phyloP scores from a whole-genome alignment of 2,797 vertebrate species.

The Lutjanus argentimaculatus region DNA sequence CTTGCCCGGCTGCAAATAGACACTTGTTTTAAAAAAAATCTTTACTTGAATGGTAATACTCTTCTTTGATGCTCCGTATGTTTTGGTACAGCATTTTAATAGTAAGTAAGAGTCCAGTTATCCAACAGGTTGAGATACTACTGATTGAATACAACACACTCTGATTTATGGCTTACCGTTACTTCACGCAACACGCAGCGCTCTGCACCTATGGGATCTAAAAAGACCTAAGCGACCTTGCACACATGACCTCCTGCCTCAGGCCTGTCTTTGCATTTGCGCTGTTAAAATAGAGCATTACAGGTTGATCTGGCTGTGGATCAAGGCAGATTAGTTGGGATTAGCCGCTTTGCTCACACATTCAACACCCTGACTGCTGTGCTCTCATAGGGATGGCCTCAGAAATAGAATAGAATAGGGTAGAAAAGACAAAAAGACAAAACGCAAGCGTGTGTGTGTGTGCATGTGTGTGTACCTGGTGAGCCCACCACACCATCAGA shows the following conservation, averaged over 20 bases:
- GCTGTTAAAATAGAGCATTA: slow-evolving; percentile 61
- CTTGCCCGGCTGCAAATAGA: too few species aligned
- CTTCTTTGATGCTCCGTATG: neutral
- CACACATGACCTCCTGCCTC: slow-evolving; percentile 23
- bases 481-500: slow-evolving; percentile 99
- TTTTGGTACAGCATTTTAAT: neutral
- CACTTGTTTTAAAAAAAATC: too few species aligned
- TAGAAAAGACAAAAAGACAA: neutral
- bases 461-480: slow-evolving; percentile 90
- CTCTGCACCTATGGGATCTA: neutral
- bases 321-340: slow-evolving; percentile 72
- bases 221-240: slow-evolving; percentile 45
- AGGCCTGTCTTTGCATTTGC: slow-evolving; percentile 38
- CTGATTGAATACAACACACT: neutral
- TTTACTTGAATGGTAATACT: too few species aligned
- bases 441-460: slow-evolving; percentile 2
- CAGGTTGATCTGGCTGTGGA: slow-evolving; percentile 62
- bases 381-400: slow-evolving; percentile 20
- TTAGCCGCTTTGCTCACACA: slow-evolving; percentile 70
- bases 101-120: neutral
- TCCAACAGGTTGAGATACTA: neutral
- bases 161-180: neutral
- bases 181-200: neutral
- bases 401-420: neutral
- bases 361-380: slow-evolving; percentile 62